Percentiles rank a stretch among this genome's conserved stretches.
Conservation (phyloP, 2,113 vertebrate genomes). For the Neomonachus schauinslandi region DNA sequence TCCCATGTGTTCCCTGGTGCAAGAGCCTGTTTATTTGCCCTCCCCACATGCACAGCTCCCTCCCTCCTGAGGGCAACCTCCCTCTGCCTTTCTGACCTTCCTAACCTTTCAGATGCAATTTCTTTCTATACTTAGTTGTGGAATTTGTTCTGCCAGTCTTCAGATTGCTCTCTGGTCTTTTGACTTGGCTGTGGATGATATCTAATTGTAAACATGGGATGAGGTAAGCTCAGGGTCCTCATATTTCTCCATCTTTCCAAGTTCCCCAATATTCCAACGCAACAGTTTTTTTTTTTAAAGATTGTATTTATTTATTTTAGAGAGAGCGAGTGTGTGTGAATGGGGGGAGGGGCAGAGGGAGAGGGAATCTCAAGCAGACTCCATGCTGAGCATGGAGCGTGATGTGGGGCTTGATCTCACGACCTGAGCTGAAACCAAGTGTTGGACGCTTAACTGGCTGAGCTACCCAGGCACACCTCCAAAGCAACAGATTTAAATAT, state of each 20-base stretch:
- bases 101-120: not conserved
- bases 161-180: not conserved
- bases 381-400: not conserved
- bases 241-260: not conserved
- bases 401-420: not conserved
- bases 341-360: not conserved
- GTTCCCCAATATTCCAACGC: not conserved
- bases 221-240: not conserved
- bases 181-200: not conserved
- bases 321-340: no score
- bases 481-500: not conserved
- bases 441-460: not conserved
- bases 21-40: not conserved
- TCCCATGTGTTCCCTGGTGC: not conserved
- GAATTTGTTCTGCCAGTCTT: not conserved
- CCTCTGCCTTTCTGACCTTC: not conserved
- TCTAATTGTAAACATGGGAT: not conserved
- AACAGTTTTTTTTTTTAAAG: not conserved
- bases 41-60: not conserved
- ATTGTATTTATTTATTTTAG: not conserved
- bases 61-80: not conserved
- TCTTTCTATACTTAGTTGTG: not conserved
- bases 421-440: not conserved
- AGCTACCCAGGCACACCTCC: not conserved
- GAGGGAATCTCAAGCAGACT: not conserved